phyloP scores from a whole-genome alignment of 2,113 vertebrate species.

The Lasiurus borealis region DNA sequence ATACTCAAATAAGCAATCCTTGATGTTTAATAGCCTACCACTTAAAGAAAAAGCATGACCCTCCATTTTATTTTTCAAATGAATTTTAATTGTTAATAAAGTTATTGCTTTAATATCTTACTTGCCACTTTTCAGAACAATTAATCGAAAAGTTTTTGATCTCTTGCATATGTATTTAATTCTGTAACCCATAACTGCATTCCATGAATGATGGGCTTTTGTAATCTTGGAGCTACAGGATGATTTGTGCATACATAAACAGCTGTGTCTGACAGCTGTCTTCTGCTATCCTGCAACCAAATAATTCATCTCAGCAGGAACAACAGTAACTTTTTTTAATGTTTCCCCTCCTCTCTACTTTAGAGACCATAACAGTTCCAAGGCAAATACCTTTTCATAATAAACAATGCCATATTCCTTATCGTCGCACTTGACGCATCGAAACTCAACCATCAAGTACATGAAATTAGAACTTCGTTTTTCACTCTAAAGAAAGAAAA shows the following conservation, averaged over 20 bases:
- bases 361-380: conserved; percentile 63
- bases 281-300: conserved; percentile 62
- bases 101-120: background rate
- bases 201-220: conserved; percentile 78
- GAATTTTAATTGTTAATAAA: conserved; percentile 32
- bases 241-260: conserved; percentile 79
- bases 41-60: background rate
- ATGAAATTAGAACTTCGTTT: conserved; percentile 99
- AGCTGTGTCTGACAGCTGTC: conserved; percentile 82
- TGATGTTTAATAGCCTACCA: background rate
- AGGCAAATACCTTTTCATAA: conserved; percentile 96
- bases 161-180: conserved; percentile 77
- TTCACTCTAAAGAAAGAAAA: conserved; percentile 91
- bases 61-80: conserved; percentile 28
- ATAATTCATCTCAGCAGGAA: conserved; percentile 78
- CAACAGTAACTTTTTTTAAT: conserved; percentile 67
- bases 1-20: background rate
- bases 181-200: conserved; percentile 76
- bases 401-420: conserved; percentile 98
- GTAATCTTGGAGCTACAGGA: conserved; percentile 75
- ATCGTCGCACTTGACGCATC: conserved; percentile 95
- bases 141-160: conserved; percentile 82
- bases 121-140: conserved; percentile 59
- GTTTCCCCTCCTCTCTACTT: conserved; percentile 60
- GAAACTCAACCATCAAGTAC: conserved; percentile 99